These are phyloP conservation scores for Drosophila kanekoi DNA, from an alignment of 2,888 invertebrate species.

Conservation along the genomic window DNA sequence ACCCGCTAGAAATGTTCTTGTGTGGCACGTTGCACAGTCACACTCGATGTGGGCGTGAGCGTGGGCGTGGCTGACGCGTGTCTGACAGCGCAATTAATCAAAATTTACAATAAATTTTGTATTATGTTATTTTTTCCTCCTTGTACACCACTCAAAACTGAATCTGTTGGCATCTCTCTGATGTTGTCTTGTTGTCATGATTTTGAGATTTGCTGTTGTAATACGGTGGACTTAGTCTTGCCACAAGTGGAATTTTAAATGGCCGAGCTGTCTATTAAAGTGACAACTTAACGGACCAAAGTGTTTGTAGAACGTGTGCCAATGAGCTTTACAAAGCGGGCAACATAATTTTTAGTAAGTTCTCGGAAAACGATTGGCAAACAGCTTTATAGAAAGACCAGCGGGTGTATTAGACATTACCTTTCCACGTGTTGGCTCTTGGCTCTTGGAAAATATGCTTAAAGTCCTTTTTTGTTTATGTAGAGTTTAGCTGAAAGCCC, in stretches of 20 bases:
- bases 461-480: no score
- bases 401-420: no score
- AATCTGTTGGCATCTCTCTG: constrained; percentile 49
- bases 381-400: no score
- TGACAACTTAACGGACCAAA: constrained; percentile 42
- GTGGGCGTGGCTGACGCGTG: constrained; percentile 41
- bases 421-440: no score
- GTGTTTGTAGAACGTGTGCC: constrained; percentile 27
- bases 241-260: constrained; percentile 57
- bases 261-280: constrained; percentile 36
- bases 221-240: constrained; percentile 23
- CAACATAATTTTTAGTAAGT: constrained; percentile 11
- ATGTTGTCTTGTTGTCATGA: constrained; percentile 51
- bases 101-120: constrained; percentile 69
- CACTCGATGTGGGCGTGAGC: neutral
- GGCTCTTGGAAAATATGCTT: neutral
- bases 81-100: constrained; percentile 77
- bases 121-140: constrained; percentile 12
- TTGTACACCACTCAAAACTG: constrained; percentile 54
- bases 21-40: constrained; percentile 11
- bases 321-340: constrained; percentile 1
- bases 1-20: constrained; percentile 8
- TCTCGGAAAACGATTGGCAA: no score
- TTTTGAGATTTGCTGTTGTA: constrained; percentile 49
- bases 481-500: no score